Evolutionary conservation across 2,113 vertebrate species (phyloP).

Genomic region (Gymnobelideus leadbeateri): DNA sequence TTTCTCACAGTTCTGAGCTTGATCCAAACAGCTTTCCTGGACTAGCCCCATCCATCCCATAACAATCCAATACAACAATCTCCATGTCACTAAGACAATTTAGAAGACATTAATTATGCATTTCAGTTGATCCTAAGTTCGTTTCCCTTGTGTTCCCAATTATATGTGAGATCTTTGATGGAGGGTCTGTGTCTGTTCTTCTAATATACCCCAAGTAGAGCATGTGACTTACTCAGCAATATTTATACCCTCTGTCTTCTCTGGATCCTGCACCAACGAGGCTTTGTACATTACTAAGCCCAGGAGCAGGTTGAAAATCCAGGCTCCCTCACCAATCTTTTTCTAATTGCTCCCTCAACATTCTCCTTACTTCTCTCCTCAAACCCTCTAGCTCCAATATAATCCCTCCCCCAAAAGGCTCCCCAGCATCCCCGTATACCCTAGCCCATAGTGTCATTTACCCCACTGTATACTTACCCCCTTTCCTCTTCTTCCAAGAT

Average conservation of each 20-base stretch:
- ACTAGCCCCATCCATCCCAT: neutral
- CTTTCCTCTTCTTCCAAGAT: constrained; percentile 22
- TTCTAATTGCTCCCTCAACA: neutral
- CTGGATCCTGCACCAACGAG: neutral
- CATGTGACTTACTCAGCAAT: neutral
- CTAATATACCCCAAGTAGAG: neutral
- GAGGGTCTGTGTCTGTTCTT: neutral
- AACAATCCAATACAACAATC: neutral
- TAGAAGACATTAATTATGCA: neutral
- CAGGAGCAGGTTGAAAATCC: neutral
- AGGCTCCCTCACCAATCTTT: neutral
- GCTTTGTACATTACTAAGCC: neutral
- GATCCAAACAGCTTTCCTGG: neutral
- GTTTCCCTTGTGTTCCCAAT: neutral
- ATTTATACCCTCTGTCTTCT: neutral
- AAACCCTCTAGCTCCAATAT: constrained; percentile 17
- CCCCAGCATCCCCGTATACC: neutral
- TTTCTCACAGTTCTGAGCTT: neutral
- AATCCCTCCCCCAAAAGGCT: neutral
- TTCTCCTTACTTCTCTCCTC: neutral
- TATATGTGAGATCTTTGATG: neutral
- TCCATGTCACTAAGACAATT: neutral
- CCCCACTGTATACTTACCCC: neutral
- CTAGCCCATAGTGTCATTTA: neutral
- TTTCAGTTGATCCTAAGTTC: neutral